These are phyloP conservation scores for Pyralis farinalis DNA, from an alignment of 2,888 invertebrate species.

Conservation along the genomic window DNA sequence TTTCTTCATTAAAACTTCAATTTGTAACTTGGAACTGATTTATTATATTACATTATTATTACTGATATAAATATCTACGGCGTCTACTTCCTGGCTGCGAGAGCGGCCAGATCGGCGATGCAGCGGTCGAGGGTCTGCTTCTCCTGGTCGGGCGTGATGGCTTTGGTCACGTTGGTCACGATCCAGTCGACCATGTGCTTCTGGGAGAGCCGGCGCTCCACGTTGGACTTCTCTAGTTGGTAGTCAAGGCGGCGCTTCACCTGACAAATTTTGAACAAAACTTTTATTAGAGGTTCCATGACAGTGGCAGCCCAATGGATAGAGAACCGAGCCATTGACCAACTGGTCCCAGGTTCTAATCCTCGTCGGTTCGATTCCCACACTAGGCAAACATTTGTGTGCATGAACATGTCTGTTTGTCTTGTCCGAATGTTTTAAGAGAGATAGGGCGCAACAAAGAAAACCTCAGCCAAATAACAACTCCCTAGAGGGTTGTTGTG, in stretches of 20 bases:
- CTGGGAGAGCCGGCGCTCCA: conserved; percentile 93
- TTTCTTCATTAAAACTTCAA: too few species aligned
- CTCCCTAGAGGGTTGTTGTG: too few species aligned
- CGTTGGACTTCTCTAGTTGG: conserved; percentile 91
- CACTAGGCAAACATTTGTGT: too few species aligned
- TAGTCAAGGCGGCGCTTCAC: conserved; percentile 95
- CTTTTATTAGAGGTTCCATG: too few species aligned
- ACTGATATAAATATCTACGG: conserved; percentile 27
- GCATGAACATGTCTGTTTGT: too few species aligned
- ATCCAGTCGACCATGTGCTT: conserved; percentile 98
- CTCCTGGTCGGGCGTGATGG: conserved; percentile 97
- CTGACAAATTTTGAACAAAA: conserved; percentile 71
- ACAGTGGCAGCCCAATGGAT: too few species aligned
- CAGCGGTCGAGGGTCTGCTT: conserved; percentile 93
- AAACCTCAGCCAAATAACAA: too few species aligned
- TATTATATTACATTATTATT: conserved; percentile 32
- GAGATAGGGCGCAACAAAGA: too few species aligned
- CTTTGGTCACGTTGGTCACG: conserved; percentile 88
- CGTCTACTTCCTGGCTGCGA: conserved; percentile 79
- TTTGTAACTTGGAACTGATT: conserved; percentile 2
- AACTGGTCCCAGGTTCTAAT: too few species aligned
- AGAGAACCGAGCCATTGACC: too few species aligned
- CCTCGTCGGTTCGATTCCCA: too few species aligned
- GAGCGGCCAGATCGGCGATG: conserved; percentile 89
- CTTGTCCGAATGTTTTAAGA: too few species aligned